These are phyloP conservation scores for Tetramorium parvispinum DNA, from an alignment of 1,140 invertebrate genomes.

Conservation along the genomic window DNA sequence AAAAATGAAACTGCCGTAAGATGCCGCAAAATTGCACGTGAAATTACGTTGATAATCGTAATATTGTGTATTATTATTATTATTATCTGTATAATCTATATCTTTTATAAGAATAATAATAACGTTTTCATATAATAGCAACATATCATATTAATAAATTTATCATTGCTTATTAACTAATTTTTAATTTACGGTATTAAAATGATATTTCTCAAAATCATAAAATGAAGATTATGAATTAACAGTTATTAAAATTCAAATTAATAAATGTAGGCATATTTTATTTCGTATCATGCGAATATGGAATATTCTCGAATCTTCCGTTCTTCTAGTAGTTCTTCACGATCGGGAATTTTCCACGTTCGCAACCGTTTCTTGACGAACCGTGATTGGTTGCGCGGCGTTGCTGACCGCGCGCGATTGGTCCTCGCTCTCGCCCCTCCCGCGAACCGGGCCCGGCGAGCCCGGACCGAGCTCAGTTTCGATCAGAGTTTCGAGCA, in stretches of 20 bases:
- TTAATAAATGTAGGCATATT: too few relatives aligned
- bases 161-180: not conserved
- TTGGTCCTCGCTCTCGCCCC: too few relatives aligned
- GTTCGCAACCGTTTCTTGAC: too few relatives aligned
- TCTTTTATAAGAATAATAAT: not conserved
- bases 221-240: not conserved
- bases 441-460: too few relatives aligned
- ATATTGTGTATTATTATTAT: not conserved
- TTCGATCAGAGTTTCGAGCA: too few relatives aligned
- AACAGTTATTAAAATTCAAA: not conserved
- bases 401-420: too few relatives aligned
- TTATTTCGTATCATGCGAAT: too few relatives aligned
- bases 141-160: not conserved
- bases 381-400: too few relatives aligned
- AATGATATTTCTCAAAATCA: not conserved
- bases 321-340: too few relatives aligned
- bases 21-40: not conserved
- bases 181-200: not conserved
- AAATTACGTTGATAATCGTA: not conserved
- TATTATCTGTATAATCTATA: not conserved
- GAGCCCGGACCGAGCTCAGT: too few relatives aligned
- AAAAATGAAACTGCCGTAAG: slow-evolving; percentile 38
- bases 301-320: too few relatives aligned
- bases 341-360: too few relatives aligned
- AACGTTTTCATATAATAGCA: not conserved